Conservation (phyloP, 2,888 invertebrate genomes). For the Plebejus melissa region DNA sequence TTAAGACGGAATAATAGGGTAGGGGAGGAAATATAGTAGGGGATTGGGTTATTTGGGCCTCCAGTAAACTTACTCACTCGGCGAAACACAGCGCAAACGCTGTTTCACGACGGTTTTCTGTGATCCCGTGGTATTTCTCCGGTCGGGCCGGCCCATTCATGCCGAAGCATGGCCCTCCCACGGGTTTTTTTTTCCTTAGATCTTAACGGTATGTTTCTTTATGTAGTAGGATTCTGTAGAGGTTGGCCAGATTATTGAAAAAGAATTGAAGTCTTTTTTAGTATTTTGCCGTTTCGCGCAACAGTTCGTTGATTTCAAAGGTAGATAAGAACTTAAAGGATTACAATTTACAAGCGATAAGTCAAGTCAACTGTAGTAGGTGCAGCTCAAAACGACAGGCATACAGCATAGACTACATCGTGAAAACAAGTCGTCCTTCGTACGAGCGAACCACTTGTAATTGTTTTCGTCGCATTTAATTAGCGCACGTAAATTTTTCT, state of each 20-base stretch:
- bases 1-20: no score
- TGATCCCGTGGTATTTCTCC: no score
- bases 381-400: conserved; percentile 27
- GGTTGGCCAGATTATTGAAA: neutral
- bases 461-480: conserved; percentile 23
- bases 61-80: no score
- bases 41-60: no score
- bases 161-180: no score
- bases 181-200: no score
- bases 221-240: neutral
- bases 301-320: neutral
- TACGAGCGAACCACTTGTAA: conserved; percentile 44
- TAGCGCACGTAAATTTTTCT: conserved; percentile 11
- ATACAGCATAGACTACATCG: neutral
- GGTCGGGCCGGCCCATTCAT: no score
- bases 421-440: conserved; percentile 43
- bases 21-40: no score
- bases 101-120: no score
- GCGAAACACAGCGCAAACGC: no score
- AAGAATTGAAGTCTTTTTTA: neutral
- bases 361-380: neutral
- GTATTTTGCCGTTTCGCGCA: neutral
- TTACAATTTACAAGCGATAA: neutral
- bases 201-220: no score
- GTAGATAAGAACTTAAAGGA: neutral